Evolutionary conservation across 2,888 invertebrate species (phyloP).

Genomic region (Danaus chrysippus): DNA sequence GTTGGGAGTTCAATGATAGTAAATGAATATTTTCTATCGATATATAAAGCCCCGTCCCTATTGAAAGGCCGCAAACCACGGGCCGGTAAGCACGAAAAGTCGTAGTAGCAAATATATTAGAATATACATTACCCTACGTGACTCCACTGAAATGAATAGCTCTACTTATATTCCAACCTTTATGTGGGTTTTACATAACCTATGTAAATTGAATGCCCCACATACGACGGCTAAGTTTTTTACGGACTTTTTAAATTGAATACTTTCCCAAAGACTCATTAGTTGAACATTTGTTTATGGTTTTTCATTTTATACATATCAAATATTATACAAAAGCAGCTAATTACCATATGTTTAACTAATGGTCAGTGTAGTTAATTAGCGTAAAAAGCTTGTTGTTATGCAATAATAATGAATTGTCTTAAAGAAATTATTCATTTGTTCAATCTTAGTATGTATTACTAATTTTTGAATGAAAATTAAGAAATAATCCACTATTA

Average conservation of each 20-base stretch:
- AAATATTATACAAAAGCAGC: no score
- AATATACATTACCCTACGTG: constrained; percentile 78
- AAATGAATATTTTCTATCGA: constrained; percentile 26
- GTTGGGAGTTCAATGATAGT: constrained; percentile 8
- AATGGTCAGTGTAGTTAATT: no score
- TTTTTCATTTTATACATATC: neutral
- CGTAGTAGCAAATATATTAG: constrained; percentile 77
- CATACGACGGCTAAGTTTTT: constrained; percentile 32
- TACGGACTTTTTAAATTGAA: constrained; percentile 33
- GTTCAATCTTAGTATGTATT: no score
- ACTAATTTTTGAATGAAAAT: no score
- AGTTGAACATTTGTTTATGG: constrained; percentile 14
- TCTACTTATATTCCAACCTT: constrained; percentile 33
- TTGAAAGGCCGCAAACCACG: constrained; percentile 69
- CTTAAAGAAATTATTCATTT: no score
- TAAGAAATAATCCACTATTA: no score
- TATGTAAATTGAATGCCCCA: constrained; percentile 38
- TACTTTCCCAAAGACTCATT: constrained; percentile 21
- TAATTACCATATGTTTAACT: no score
- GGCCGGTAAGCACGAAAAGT: constrained; percentile 77
- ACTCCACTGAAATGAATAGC: constrained; percentile 71
- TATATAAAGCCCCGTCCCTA: constrained; percentile 39
- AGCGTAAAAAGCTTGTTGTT: no score
- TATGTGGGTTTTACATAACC: constrained; percentile 32
- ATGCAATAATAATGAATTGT: no score